Conservation (phyloP, 2,113 vertebrate genomes). For the Trinectes maculatus region DNA sequence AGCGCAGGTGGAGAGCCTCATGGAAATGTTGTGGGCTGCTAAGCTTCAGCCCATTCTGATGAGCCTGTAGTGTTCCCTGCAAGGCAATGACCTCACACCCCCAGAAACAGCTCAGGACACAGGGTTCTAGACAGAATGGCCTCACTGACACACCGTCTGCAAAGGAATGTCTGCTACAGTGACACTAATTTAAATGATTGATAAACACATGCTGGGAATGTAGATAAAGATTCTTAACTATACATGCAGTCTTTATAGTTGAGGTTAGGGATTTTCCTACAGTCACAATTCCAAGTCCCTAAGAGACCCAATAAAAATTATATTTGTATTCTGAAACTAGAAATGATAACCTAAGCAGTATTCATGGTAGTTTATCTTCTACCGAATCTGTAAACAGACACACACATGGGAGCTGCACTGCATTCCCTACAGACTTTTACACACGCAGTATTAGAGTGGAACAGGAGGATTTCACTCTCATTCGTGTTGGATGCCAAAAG, state of each 20-base stretch:
- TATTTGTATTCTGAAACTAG: no score
- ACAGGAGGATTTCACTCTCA: background rate
- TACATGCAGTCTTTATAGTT: no score
- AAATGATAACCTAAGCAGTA: no score
- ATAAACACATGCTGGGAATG: no score
- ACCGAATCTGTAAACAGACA: background rate
- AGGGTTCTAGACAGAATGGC: constrained; percentile 88
- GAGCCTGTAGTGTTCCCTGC: constrained; percentile 86
- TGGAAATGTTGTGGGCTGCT: constrained; percentile 84
- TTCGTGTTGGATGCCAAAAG: background rate
- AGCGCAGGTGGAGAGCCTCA: constrained; percentile 84
- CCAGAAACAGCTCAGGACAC: constrained; percentile 92
- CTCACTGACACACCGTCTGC: constrained; percentile 86
- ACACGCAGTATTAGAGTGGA: no score
- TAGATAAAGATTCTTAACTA: no score
- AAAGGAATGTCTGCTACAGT: background rate
- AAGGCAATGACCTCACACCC: constrained; percentile 88
- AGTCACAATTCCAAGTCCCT: no score
- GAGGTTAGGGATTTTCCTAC: no score
- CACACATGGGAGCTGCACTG: background rate
- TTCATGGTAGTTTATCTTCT: no score
- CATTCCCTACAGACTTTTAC: background rate
- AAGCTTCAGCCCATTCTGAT: constrained; percentile 80
- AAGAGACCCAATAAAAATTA: no score
- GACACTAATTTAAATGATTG: no score